phyloP scores from a whole-genome alignment of 2,888 invertebrate species.

The Melanostoma mellinum region DNA sequence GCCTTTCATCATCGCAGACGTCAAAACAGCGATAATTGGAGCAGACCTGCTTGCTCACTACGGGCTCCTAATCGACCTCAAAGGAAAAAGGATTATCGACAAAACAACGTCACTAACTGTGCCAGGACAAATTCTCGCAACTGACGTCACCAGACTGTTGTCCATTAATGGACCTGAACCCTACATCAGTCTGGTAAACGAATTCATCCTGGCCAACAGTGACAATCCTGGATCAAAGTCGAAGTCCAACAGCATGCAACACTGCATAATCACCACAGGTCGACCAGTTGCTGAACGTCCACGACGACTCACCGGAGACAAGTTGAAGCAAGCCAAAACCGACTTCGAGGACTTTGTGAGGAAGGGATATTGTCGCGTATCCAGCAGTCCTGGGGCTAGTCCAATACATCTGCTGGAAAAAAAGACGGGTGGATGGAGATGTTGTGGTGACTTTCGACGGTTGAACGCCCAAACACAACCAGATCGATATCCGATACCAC shows the following conservation, averaged over 20 bases:
- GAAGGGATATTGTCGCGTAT: neutral
- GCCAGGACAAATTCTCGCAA: neutral
- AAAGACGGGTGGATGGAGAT: too few species aligned
- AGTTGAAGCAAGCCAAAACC: neutral
- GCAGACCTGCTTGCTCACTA: constrained; percentile 12
- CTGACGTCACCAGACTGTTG: neutral
- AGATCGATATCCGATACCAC: constrained; percentile 76
- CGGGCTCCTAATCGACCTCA: constrained; percentile 17
- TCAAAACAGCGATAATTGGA: constrained; percentile 14
- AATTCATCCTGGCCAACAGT: neutral
- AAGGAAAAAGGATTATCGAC: constrained; percentile 24
- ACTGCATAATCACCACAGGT: constrained; percentile 30
- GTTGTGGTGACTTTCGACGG: constrained; percentile 1
- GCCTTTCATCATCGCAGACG: constrained; percentile 10
- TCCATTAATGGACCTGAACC: constrained; percentile 3
- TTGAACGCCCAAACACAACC: constrained; percentile 74
- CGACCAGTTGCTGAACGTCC: constrained; percentile 31
- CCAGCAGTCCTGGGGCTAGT: neutral
- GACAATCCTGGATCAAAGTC: neutral
- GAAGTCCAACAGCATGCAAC: constrained; percentile 6
- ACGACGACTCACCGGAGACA: constrained; percentile 2
- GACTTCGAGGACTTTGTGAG: neutral
- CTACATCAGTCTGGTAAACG: too few species aligned
- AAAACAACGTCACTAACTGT: constrained; percentile 7
- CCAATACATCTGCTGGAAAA: constrained; percentile 17